These are phyloP conservation scores for Neomorphus geoffroyi DNA, from an alignment of 2,797 vertebrate species.

Conservation along the genomic window DNA sequence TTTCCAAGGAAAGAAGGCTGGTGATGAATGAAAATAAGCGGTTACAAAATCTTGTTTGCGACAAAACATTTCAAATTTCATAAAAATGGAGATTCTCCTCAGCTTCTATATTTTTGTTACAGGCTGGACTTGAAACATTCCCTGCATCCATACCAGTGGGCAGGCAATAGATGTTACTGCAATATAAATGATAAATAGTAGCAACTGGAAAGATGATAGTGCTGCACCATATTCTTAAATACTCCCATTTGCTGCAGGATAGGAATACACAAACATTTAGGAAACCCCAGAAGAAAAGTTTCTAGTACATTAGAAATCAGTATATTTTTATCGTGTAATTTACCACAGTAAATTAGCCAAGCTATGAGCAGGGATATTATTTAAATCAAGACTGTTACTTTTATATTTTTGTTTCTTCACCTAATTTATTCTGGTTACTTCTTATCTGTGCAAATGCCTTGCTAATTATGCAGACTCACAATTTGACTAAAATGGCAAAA, in stretches of 20 bases:
- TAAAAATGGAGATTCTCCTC: background rate
- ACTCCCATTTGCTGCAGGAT: background rate
- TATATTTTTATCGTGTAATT: background rate
- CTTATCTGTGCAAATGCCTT: background rate
- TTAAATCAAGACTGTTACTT: slow-evolving; percentile 8
- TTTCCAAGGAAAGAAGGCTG: background rate
- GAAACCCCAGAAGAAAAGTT: background rate
- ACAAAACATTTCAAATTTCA: background rate
- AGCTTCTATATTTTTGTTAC: background rate
- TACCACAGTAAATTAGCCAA: slow-evolving; percentile 28
- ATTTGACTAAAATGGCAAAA: background rate
- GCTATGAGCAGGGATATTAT: background rate
- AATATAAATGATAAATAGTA: background rate
- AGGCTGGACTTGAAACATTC: background rate
- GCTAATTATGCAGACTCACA: slow-evolving; percentile 9
- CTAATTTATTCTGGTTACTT: slow-evolving; percentile 36
- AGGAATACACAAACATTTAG: background rate
- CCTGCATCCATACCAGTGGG: background rate
- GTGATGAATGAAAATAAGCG: background rate
- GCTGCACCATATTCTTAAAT: background rate
- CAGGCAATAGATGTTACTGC: background rate
- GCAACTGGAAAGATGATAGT: background rate
- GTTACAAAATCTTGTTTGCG: background rate
- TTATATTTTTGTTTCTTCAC: background rate
- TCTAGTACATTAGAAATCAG: background rate